A percentile compares a stretch with the other conserved stretches of the same genome.
These are phyloP conservation scores for Menidia menidia DNA, from an alignment of 2,797 vertebrate genomes.

Conservation along the genomic window DNA sequence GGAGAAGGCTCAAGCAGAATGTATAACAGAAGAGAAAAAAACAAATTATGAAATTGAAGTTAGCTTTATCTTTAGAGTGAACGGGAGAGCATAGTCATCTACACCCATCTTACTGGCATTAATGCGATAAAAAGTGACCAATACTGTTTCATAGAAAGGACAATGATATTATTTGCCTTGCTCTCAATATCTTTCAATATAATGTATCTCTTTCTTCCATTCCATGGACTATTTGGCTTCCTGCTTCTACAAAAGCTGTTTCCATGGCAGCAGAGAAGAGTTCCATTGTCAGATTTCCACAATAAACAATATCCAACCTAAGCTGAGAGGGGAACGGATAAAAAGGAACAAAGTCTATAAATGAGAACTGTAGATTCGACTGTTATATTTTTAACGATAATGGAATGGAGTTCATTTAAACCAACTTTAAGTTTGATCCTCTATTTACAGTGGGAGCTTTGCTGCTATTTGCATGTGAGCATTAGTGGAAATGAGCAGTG, in stretches of 20 bases:
- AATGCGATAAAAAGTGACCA: conserved; percentile 68
- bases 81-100: conserved; percentile 65
- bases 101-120: conserved; percentile 51
- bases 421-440: neutral
- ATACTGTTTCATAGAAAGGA: conserved; percentile 56
- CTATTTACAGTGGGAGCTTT: neutral
- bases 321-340: conserved; percentile 7
- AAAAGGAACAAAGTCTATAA: conserved; percentile 26
- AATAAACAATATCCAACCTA: conserved; percentile 50
- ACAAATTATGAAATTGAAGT: conserved; percentile 42
- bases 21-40: conserved; percentile 28
- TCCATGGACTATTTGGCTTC: conserved; percentile 47
- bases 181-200: conserved; percentile 64
- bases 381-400: neutral
- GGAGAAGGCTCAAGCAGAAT: conserved; percentile 19
- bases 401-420: neutral
- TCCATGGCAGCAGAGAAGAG: conserved; percentile 44
- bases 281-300: conserved; percentile 32
- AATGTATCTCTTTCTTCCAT: conserved; percentile 47
- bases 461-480: neutral
- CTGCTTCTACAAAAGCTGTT: conserved; percentile 48
- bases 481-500: neutral
- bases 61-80: conserved; percentile 65
- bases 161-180: conserved; percentile 72
- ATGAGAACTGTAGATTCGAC: conserved; percentile 13